Evolutionary conservation across 2,888 invertebrate genomes (phyloP).

Genomic region (Rhingia rostrata): DNA sequence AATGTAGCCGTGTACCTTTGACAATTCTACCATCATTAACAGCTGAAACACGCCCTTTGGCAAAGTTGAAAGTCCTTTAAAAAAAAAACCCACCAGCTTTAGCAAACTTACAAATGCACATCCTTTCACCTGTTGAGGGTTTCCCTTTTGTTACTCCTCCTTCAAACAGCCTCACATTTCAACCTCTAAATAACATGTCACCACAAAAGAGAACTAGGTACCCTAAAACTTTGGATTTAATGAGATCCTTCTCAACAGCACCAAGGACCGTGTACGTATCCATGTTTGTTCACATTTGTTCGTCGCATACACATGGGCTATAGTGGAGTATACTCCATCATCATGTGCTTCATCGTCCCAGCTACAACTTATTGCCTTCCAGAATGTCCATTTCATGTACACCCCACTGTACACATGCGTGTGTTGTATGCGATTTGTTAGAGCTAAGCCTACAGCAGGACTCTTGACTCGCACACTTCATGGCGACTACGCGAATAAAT

Average conservation of each 20-base stretch:
- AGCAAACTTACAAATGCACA: no score
- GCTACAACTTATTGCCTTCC: conserved; percentile 24
- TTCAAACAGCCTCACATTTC: no score
- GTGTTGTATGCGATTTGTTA: conserved; percentile 32
- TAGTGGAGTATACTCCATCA: not conserved
- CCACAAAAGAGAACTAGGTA: no score
- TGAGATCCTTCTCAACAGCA: conserved; percentile 36
- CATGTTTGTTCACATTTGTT: conserved; percentile 29
- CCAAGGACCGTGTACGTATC: conserved; percentile 1
- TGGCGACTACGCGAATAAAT: conserved; percentile 35
- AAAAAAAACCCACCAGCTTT: no score
- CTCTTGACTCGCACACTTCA: conserved; percentile 36
- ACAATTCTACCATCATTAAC: no score
- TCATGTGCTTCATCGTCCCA: not conserved
- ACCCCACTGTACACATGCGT: not conserved
- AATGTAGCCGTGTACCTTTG: no score
- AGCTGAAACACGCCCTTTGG: no score
- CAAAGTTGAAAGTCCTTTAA: no score
- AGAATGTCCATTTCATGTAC: conserved; percentile 46
- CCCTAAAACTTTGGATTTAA: conserved; percentile 36
- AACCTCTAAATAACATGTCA: no score
- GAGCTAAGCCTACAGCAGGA: conserved; percentile 9
- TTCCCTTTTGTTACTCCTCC: no score
- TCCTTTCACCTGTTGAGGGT: no score
- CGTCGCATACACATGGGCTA: conserved; percentile 1